Evolutionary conservation across 2,113 vertebrate species (phyloP), one percentile per base, ranked within the genome.

Genomic region (Odocoileus virginianus): DNA sequence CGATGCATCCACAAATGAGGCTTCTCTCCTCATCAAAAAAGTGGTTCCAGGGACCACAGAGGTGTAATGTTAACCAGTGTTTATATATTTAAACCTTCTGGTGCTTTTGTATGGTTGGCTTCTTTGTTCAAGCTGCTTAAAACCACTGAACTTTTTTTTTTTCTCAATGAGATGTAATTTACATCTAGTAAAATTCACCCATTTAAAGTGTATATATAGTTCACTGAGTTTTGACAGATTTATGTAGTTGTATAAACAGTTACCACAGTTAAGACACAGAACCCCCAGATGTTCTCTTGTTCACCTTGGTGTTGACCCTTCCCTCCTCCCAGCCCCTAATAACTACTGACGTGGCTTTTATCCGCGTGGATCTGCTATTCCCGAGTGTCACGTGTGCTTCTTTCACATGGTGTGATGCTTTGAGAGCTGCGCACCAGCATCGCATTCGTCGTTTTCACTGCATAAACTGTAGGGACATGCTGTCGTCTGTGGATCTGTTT

Each of bases 61-160:
- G 16, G 16, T 8, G 11, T 9, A 5, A 0, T 0, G 19, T 2
- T 17, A 36, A 0, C 84, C 36, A 0, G 0, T 4, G 28, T 58
- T 15, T 76, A 5, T 36, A 30, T 12, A 2, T 2, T 15, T 40
- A 33, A 55, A 33, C 17, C 55, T 30, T 45, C n/a, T 12, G 11
- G 3, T n/a, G 25, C 84, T 43, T 83, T 54, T n/a, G 36, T 71
- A 8, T 47, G 40, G 23, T 71, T 13, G 28, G 12, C 50, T 15
- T 82, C 33, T 64, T 9, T 45, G 61, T 55, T 36, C 27, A 57
- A 4, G 4, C 23, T 40, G 28, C 55, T 43, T 85, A 33, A 76
- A 23, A 61, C 54, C 8, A 16, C 43, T 19, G 40, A 50, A 4
- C 14, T 58, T 52, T 85, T n/a, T 11, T 11, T 36, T 71, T 36